phyloP scores from a whole-genome alignment of 2,888 invertebrate genomes.

The Villa cingulata region DNA sequence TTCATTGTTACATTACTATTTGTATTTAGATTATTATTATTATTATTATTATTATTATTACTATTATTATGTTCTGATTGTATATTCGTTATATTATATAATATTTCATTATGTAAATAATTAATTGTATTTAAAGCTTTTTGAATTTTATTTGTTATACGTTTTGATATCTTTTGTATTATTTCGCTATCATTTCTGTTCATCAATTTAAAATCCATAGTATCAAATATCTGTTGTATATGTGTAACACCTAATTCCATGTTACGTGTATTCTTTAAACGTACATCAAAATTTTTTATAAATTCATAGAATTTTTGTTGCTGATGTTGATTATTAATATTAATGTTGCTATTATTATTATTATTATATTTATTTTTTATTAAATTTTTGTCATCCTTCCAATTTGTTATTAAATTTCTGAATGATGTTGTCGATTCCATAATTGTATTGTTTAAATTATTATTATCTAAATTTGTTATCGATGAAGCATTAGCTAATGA shows the following conservation, averaged over 20 bases:
- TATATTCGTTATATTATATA: constrained; percentile 22
- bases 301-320: constrained; percentile 10
- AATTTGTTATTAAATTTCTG: too few species aligned
- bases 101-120: constrained; percentile 26
- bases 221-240: constrained; percentile 35
- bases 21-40: too few species aligned
- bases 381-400: neutral
- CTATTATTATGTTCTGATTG: constrained; percentile 1
- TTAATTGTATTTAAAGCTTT: constrained; percentile 25
- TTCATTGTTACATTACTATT: too few species aligned
- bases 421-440: too few species aligned
- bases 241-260: constrained; percentile 31
- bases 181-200: constrained; percentile 10
- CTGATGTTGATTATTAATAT: neutral
- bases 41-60: neutral
- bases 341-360: neutral
- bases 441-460: too few species aligned
- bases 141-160: constrained; percentile 27
- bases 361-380: too few species aligned
- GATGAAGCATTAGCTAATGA: neutral
- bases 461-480: neutral
- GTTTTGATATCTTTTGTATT: constrained; percentile 13
- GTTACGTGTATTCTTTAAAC: constrained; percentile 29
- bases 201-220: constrained; percentile 25
- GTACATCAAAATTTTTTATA: constrained; percentile 26